Base-by-base conservation (phyloP, 2,113 vertebrate genomes). In the Willisornis vidua region DNA sequence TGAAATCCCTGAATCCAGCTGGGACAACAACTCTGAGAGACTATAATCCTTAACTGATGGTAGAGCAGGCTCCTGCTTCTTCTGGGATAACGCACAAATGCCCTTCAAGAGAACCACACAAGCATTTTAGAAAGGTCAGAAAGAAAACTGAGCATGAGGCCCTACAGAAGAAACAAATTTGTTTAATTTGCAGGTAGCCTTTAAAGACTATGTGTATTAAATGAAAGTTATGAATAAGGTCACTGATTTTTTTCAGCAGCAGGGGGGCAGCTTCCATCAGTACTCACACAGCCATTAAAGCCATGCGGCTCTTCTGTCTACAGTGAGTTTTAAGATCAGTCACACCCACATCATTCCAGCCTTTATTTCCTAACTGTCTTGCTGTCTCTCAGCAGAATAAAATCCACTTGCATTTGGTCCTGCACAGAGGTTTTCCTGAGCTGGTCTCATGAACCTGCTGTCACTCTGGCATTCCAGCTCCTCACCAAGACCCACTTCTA, bases 1-100 rank as follows among this genome's bases (percentile, higher is more conserved):
- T 0, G 99, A 99, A 85, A 99, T 98, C 71, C 99, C 99, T 0
- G 99, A 99, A 97, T 99, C 99, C 93, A 99, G 96, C 96, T 99
- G 99, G n/a, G 98, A 99, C 90, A 99, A 94, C 80, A 99, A 95
- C 95, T 99, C 99, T 0, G 99, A 99, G 14, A 99, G 98, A 91
- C 99, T 99, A 97, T 97, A 99, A 96, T 99, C 99, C 48, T 99
- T 99, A 68, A 99, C 98, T 0, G 99, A 98, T 70, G 98, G 77
- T 20, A 98, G 98, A 89, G 98, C 98, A 3, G 98, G 98, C 89
- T 97, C 97, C 7, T 96, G 94, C 84, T 98, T 98, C 1, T 86
- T 90, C 15, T 97, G 96, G 3, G 96, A 48, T 33, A 97, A 90
- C 10, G 58, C 90, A 5, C 94, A 94, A n/a, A 91, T 77, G 19